A percentile compares a stretch with the other conserved stretches of the same genome.
These are phyloP conservation scores for Procavia capensis DNA, from an alignment of 2,113 vertebrate genomes.

Conservation along the genomic window DNA sequence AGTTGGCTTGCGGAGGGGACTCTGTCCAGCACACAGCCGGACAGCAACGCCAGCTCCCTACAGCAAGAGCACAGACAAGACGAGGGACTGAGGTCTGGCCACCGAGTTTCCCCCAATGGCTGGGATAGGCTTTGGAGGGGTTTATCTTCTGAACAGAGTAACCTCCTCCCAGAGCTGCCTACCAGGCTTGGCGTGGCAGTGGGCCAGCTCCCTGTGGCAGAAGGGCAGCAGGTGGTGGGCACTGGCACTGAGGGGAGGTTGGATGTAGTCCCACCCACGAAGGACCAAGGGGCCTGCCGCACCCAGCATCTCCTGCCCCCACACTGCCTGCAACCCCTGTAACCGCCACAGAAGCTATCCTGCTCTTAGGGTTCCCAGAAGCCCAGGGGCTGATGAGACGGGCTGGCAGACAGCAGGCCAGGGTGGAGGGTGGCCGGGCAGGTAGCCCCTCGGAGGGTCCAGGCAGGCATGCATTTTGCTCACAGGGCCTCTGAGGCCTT, in stretches of 20 bases:
- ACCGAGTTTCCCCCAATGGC: too few relatives aligned
- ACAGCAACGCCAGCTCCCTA: background rate
- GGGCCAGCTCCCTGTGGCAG: background rate
- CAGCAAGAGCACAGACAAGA: background rate
- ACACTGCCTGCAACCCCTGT: accelerated
- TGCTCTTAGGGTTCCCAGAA: background rate
- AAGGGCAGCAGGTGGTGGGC: background rate
- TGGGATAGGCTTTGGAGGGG: background rate
- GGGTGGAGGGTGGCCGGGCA: background rate
- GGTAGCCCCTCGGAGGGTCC: background rate
- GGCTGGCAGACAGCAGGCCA: background rate
- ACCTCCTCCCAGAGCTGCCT: background rate
- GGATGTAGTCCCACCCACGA: accelerated
- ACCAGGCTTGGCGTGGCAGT: background rate
- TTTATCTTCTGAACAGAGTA: background rate
- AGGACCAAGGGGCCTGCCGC: background rate
- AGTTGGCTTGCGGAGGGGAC: background rate
- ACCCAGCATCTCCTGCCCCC: background rate
- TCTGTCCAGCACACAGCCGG: background rate
- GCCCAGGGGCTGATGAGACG: background rate
- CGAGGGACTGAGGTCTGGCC: background rate
- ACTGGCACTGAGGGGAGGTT: background rate
- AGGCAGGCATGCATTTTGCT: background rate
- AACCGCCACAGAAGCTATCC: background rate
- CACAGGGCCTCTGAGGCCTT: background rate